phyloP scores from a whole-genome alignment of 2,888 invertebrate genomes.

The Cistogaster globosa region DNA sequence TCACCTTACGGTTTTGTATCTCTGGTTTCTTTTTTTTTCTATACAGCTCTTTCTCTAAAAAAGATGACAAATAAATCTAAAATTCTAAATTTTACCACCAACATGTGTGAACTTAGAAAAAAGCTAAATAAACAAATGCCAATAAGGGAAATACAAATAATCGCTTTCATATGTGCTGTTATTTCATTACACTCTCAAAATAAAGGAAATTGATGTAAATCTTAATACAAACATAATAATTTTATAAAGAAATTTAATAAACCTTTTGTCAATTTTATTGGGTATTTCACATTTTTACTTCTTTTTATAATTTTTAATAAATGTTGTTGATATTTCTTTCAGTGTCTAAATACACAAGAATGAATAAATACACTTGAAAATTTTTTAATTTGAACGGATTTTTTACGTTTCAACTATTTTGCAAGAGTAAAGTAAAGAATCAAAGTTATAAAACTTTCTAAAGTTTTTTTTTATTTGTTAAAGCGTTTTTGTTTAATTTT shows the following conservation, averaged over 20 bases:
- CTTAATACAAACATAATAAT: too few relatives aligned
- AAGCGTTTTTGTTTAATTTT: too few relatives aligned
- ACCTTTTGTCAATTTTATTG: too few relatives aligned
- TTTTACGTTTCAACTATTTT: conserved; percentile 82
- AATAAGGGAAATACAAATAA: conserved; percentile 41
- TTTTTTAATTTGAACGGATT: conserved; percentile 74
- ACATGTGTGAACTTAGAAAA: conserved; percentile 41
- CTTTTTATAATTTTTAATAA: too few relatives aligned
- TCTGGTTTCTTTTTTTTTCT: too few relatives aligned
- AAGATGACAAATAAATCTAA: not conserved
- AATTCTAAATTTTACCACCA: conserved; percentile 18
- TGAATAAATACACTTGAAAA: conserved; percentile 43
- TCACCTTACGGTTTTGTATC: too few relatives aligned
- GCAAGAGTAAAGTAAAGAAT: conserved; percentile 82
- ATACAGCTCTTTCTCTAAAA: not conserved
- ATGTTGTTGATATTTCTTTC: too few relatives aligned
- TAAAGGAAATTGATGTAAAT: too few relatives aligned
- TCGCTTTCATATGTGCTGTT: too few relatives aligned
- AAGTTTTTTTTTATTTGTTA: not conserved
- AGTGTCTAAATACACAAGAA: conserved; percentile 1
- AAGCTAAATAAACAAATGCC: conserved; percentile 62
- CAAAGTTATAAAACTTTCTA: conserved; percentile 71
- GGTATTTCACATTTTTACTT: too few relatives aligned
- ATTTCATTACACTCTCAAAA: too few relatives aligned
- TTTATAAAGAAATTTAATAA: too few relatives aligned